Evolutionary conservation across 2,797 vertebrate genomes (phyloP).

Genomic region (Fringilla coelebs): DNA sequence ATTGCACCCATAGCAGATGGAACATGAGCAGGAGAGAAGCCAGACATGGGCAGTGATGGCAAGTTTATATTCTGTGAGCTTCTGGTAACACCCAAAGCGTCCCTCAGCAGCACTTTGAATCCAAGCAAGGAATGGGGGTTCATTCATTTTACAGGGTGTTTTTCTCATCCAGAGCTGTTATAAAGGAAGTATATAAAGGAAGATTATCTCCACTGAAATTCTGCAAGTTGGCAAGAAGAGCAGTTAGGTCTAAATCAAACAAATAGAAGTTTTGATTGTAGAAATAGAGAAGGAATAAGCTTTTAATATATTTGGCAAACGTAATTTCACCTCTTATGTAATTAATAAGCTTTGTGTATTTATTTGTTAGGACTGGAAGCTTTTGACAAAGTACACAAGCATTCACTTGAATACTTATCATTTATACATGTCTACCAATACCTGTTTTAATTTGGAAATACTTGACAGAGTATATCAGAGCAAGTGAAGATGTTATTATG

Average conservation of each 20-base stretch:
- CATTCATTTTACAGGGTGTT: not conserved
- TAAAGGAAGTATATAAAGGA: not conserved
- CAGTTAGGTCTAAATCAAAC: not conserved
- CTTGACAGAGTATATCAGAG: not conserved
- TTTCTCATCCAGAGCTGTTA: not conserved
- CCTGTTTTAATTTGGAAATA: not conserved
- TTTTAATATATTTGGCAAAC: not conserved
- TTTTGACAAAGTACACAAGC: not conserved
- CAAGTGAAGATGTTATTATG: not conserved
- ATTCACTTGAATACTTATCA: accelerated
- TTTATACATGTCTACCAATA: not conserved
- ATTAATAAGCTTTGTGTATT: not conserved
- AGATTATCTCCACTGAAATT: not conserved
- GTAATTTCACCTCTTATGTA: not conserved
- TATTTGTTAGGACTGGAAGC: not conserved
- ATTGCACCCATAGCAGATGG: not conserved
- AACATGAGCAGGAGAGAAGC: not conserved
- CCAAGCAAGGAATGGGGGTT: not conserved
- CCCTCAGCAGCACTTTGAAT: not conserved
- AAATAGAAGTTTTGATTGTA: not conserved
- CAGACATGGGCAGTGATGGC: too few relatives aligned
- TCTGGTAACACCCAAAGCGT: not conserved
- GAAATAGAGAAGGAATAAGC: not conserved
- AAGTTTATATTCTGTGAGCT: not conserved
- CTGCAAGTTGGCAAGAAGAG: not conserved